Conservation (phyloP, 2,113 vertebrate genomes). For the Elanus axillaris region DNA sequence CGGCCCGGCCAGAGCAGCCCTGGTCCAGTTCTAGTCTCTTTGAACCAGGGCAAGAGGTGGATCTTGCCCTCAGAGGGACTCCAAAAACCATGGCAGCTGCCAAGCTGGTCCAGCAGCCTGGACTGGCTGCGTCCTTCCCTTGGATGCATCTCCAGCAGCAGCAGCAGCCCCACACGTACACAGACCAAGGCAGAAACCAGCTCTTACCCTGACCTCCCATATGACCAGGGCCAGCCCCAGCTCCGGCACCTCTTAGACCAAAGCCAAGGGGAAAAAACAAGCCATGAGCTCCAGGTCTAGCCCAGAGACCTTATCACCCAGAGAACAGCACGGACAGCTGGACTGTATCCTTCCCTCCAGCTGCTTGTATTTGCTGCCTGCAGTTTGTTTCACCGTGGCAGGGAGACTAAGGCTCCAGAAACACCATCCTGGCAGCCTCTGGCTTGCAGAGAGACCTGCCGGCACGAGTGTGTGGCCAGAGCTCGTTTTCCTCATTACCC, state of each 20-base stretch:
- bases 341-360: not conserved
- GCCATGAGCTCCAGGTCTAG: not conserved
- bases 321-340: not conserved
- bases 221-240: not conserved
- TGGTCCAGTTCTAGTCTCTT: not conserved
- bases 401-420: not conserved
- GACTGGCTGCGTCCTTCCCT: not conserved
- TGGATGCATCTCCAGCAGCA: not conserved
- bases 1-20: not conserved
- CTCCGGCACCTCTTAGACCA: not conserved
- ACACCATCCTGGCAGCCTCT: not conserved
- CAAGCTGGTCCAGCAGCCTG: not conserved
- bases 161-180: not conserved
- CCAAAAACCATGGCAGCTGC: not conserved
- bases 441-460: not conserved
- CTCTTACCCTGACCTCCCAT: not conserved
- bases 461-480: fast-evolving
- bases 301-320: not conserved
- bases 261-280: not conserved
- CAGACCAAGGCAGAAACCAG: not conserved
- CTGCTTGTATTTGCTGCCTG: not conserved
- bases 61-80: not conserved
- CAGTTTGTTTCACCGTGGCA: fast-evolving
- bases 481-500: not conserved
- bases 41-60: not conserved